Evolutionary conservation across 2,113 vertebrate species (phyloP).

Genomic region (Ovis canadensis): DNA sequence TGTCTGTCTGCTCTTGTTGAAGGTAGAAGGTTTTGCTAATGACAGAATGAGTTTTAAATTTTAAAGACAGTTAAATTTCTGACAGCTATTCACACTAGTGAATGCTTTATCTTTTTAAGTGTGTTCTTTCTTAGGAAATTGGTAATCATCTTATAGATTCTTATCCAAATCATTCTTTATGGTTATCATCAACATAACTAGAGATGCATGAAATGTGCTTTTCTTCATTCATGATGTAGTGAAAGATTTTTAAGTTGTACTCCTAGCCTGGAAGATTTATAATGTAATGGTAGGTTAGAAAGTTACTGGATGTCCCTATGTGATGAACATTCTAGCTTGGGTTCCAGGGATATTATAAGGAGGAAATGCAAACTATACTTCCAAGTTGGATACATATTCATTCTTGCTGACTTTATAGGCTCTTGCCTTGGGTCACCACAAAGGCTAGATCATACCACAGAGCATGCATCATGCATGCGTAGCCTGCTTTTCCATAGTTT

Average conservation of each 20-base stretch:
- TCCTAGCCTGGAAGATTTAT: not conserved
- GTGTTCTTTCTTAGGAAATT: constrained; percentile 17
- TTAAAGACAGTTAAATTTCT: constrained; percentile 15
- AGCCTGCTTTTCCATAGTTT: not conserved
- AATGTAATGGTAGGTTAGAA: not conserved
- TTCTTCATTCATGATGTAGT: not conserved
- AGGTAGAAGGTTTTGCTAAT: not conserved
- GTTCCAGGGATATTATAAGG: not conserved
- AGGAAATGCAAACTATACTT: not conserved
- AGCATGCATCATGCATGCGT: not conserved
- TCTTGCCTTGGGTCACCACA: not conserved
- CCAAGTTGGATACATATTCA: not conserved
- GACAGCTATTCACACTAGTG: not conserved
- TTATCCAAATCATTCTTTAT: not conserved
- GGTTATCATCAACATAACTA: not conserved
- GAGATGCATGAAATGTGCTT: not conserved
- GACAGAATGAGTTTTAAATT: not conserved
- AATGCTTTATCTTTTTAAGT: not conserved
- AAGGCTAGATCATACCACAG: not conserved
- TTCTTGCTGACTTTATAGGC: not conserved
- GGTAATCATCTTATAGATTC: not conserved
- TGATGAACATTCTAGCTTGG: constrained; percentile 4
- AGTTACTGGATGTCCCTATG: not conserved
- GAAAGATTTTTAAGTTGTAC: not conserved
- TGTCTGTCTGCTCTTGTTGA: not conserved